Evolutionary conservation across 2,797 vertebrate species (phyloP), one percentile per base, ranked within the genome.

Genomic region (Cichlasoma orientale): DNA sequence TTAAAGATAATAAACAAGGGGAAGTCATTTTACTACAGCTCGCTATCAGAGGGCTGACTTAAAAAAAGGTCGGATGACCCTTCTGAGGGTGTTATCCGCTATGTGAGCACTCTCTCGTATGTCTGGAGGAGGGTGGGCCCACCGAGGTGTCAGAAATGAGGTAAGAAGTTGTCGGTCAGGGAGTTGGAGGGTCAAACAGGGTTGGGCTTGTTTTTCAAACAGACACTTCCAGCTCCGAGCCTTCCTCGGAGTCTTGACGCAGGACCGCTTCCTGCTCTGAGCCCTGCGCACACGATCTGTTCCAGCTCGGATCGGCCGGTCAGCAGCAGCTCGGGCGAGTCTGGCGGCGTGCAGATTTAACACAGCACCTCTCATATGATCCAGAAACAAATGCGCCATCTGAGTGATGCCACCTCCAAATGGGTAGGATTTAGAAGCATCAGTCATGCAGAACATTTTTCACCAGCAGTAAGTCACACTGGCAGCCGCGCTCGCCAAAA

Each of bases 1-100:
- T 66, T 71, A 77, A 93, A 94, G 86, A 93, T 87, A 94, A 95
- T 86, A 94, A 94, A 93, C 91, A 92, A 90, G 84, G 83, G 92
- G 93, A 95, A 93, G 88, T 89, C 75, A 84, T 91, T 92, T 92
- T 54, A 87, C 81, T 78, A 23, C 82, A 55, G 84, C 86, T 74
- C 56, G 14, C 79, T 81, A 80, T 87, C 84, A 86, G 75, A 83
- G 76, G 68, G 81, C 50, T 25, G 80, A 79, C 82, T 88, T 87
- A 61, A 80, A 84, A 85, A 86, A 83, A 76, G 81, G 38, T 79
- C 77, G 79, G 86, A 78, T 85, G 92, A 90, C 90, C 92, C 75
- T 21, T 44, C 68, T 7, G n/a, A 77, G 79, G 70, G 80, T 78
- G 86, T 87, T 82, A 84, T 89, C 84, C 75, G 52, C 75, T 47